Conservation (phyloP, 2,888 invertebrate genomes). For the Acleris laterana region DNA sequence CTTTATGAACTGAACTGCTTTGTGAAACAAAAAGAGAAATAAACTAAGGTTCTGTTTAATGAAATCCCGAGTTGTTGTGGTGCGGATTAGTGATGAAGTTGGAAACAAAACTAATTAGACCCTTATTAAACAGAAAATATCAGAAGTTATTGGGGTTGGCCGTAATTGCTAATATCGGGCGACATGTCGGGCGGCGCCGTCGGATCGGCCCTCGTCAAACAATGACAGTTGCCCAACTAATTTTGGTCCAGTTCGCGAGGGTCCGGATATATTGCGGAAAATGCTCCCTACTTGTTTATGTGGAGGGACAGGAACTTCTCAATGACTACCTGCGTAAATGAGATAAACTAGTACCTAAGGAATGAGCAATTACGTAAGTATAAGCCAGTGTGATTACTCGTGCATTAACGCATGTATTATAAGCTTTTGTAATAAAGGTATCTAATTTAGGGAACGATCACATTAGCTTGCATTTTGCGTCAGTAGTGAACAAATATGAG, state of each 20-base stretch:
- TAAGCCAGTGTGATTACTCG: background rate
- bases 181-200: conserved; percentile 20
- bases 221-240: conserved; percentile 36
- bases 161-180: conserved; percentile 33
- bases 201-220: conserved; percentile 31
- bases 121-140: conserved; percentile 28
- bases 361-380: background rate
- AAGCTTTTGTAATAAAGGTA: too few species aligned
- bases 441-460: too few species aligned
- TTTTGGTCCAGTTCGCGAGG: conserved; percentile 16
- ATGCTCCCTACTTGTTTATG: conserved; percentile 16
- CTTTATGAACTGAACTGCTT: conserved; percentile 6
- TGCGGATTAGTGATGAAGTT: conserved; percentile 13
- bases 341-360: background rate
- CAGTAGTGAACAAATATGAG: too few species aligned
- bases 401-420: too few species aligned
- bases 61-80: conserved; percentile 14
- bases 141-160: conserved; percentile 16
- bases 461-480: too few species aligned
- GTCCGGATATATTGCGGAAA: conserved; percentile 20
- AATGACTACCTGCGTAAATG: conserved; percentile 14
- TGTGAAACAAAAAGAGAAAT: conserved; percentile 11
- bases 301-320: conserved; percentile 12
- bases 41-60: conserved; percentile 10
- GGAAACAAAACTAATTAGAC: conserved; percentile 22